These are phyloP conservation scores for Harpagus bidentatus DNA, from an alignment of 2,113 vertebrate species.

Conservation along the genomic window DNA sequence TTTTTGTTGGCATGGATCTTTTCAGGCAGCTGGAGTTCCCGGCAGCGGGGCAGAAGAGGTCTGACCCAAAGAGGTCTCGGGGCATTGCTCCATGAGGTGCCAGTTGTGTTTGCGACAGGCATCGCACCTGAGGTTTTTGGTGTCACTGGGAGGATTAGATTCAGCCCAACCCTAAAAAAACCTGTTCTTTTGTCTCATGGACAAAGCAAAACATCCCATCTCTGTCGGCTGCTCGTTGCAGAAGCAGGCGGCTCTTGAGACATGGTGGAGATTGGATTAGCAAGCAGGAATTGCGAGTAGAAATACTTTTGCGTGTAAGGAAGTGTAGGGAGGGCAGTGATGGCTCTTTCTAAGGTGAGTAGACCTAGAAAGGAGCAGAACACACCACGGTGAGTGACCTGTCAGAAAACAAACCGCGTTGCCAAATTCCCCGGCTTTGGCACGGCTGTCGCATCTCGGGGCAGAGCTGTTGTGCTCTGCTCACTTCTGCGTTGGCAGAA, in stretches of 20 bases:
- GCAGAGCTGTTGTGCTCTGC: neutral
- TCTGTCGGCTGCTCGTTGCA: neutral
- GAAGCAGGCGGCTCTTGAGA: neutral
- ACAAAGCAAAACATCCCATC: neutral
- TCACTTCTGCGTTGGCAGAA: fast-evolving
- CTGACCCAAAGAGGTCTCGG: fast-evolving
- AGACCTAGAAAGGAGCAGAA: neutral
- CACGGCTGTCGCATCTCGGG: fast-evolving
- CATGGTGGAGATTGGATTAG: fast-evolving
- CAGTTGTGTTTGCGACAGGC: fast-evolving
- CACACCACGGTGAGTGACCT: neutral
- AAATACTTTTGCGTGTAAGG: fast-evolving
- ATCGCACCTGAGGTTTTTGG: fast-evolving
- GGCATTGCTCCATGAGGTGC: neutral
- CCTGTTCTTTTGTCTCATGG: neutral
- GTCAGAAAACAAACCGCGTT: neutral
- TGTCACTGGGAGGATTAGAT: neutral
- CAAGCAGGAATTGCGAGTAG: neutral
- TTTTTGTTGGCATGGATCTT: neutral
- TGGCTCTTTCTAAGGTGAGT: neutral
- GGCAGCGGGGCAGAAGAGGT: neutral
- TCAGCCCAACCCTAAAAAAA: neutral
- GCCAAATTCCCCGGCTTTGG: neutral
- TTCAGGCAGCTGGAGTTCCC: neutral
- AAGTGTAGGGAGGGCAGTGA: neutral